Percentiles rank a stretch among this genome's conserved stretches.
Evolutionary conservation across 2,888 invertebrate genomes (phyloP).

Genomic region (Pardosa pseudoannulata): DNA sequence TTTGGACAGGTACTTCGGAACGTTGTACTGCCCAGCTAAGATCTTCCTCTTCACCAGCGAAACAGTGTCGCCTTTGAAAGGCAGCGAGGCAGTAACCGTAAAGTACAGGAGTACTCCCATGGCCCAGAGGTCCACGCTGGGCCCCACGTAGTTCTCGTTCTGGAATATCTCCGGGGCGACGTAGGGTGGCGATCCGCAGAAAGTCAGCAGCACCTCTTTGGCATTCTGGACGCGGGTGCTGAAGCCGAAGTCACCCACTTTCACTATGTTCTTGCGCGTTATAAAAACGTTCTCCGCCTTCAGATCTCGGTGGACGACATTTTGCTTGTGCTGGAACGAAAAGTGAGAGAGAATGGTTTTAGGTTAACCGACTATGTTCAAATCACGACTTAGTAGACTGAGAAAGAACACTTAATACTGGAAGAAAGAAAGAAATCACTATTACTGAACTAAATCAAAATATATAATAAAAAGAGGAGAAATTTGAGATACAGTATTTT

Average conservation of each 20-base stretch:
- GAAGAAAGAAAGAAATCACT: too few relatives aligned
- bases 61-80: constrained; percentile 86
- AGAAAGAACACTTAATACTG: too few relatives aligned
- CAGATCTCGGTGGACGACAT: constrained; percentile 87
- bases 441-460: too few relatives aligned
- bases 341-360: too few relatives aligned
- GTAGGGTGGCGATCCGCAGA: constrained; percentile 88
- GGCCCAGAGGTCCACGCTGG: constrained; percentile 85
- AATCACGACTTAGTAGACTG: too few relatives aligned
- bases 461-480: too few relatives aligned
- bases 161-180: constrained; percentile 86
- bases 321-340: constrained; percentile 82
- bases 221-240: constrained; percentile 81
- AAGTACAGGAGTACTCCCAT: constrained; percentile 85
- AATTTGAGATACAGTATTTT: too few relatives aligned
- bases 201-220: constrained; percentile 83
- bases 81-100: constrained; percentile 86
- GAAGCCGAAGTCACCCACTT: constrained; percentile 87
- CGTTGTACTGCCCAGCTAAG: constrained; percentile 82
- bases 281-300: constrained; percentile 89
- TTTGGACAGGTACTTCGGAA: constrained; percentile 79
- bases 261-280: constrained; percentile 78
- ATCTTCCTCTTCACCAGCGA: constrained; percentile 84
- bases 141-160: constrained; percentile 82
- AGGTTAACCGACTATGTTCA: too few relatives aligned